Percentiles rank a stretch among this genome's conserved stretches.
phyloP scores from a whole-genome alignment of 2,888 invertebrate species.

The Diarsia brunnea region DNA sequence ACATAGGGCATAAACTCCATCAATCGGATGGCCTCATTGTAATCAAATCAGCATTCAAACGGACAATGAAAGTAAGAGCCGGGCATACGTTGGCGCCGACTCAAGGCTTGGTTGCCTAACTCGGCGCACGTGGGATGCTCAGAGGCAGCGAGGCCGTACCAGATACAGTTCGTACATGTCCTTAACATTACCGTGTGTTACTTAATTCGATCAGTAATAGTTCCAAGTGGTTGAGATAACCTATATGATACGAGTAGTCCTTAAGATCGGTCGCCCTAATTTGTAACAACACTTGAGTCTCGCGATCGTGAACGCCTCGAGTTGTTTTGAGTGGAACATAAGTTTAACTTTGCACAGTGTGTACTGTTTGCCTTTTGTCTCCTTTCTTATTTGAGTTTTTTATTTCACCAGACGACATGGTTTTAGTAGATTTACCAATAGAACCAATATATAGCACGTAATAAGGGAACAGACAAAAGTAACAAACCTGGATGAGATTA shows the following conservation, averaged over 20 bases:
- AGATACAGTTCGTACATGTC: slow-evolving; percentile 61
- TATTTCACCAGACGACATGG: not conserved
- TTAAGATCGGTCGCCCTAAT: slow-evolving; percentile 22
- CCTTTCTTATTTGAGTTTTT: not conserved
- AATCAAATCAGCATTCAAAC: slow-evolving; percentile 79
- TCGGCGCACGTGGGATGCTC: slow-evolving; percentile 82
- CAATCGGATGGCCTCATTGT: slow-evolving; percentile 77
- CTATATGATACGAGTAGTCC: slow-evolving; percentile 25
- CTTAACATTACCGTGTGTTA: slow-evolving; percentile 61
- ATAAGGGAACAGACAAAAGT: not conserved
- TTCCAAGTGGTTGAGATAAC: slow-evolving; percentile 37
- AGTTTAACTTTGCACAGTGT: not conserved
- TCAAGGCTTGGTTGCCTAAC: slow-evolving; percentile 86
- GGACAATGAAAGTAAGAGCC: slow-evolving; percentile 87
- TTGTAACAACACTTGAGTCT: slow-evolving; percentile 18
- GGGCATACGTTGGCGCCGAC: slow-evolving; percentile 81
- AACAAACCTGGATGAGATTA: not conserved
- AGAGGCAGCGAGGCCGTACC: slow-evolving; percentile 77
- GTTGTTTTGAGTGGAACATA: slow-evolving; percentile 1
- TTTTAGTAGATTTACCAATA: not conserved
- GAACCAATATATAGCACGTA: not conserved
- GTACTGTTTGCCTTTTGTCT: too few species aligned
- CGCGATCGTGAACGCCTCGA: slow-evolving; percentile 16
- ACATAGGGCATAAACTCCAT: slow-evolving; percentile 64
- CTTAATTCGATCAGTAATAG: slow-evolving; percentile 26